These are phyloP conservation scores for Phenganax stokvisi DNA, from an alignment of 92 coral and sea anemone species.

Conservation along the genomic window DNA sequence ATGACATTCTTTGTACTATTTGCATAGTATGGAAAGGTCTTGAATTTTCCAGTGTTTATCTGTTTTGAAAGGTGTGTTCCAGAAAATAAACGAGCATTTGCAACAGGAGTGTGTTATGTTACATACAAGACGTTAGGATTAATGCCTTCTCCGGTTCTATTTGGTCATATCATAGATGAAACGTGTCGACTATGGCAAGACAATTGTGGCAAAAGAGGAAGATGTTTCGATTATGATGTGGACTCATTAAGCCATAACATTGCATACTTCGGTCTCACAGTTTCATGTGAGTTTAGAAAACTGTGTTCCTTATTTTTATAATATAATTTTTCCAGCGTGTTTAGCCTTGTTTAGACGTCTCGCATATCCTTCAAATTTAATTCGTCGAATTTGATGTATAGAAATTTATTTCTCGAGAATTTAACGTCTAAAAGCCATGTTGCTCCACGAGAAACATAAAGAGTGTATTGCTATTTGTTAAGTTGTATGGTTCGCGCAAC, in stretches of 20 bases:
- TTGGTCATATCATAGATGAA: constrained; percentile 84
- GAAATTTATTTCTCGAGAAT: too few relatives aligned
- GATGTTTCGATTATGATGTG: constrained; percentile 80
- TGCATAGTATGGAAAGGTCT: too few relatives aligned
- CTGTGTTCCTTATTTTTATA: background rate
- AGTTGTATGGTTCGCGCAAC: too few relatives aligned
- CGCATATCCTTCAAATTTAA: background rate
- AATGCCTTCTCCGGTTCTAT: constrained; percentile 76
- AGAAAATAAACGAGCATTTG: constrained; percentile 87
- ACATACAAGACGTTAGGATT: constrained; percentile 71
- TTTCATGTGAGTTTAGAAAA: constrained; percentile 58
- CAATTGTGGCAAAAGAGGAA: constrained; percentile 75
- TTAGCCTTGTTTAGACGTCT: background rate
- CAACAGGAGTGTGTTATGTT: constrained; percentile 74
- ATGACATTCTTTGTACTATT: too few relatives aligned
- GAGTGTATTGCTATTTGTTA: too few relatives aligned
- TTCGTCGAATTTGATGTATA: too few relatives aligned
- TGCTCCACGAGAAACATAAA: too few relatives aligned
- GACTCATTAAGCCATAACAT: constrained; percentile 72
- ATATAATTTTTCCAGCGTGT: background rate
- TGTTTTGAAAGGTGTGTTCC: constrained; percentile 68
- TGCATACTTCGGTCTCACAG: constrained; percentile 64
- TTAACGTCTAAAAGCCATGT: too few relatives aligned
- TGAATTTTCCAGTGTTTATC: background rate
- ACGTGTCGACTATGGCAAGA: constrained; percentile 85